Evolutionary conservation across 2,888 invertebrate species (phyloP), one percentile per base, ranked within the genome.

Genomic region (Heteromurus nitidus): DNA sequence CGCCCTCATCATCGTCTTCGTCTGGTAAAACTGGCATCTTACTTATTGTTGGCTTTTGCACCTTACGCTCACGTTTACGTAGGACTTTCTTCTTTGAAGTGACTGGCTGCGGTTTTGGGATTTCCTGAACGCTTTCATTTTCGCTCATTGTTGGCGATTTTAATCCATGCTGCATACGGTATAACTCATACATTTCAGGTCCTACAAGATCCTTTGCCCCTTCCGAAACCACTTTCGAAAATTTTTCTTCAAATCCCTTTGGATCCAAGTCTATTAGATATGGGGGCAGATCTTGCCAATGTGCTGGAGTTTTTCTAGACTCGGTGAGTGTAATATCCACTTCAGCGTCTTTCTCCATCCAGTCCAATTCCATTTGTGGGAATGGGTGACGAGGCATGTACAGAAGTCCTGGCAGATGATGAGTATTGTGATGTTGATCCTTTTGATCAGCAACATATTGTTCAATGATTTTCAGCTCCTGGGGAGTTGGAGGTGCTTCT

Each of bases 371-470:
- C 1, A 74, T 1, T 7, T 26, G 31, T n/a, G 1, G 50, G 64
- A 53, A 74, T 1, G 74, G 74, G 20, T 74, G 74, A n/a, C 74
- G 18, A n/a, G 64, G 36, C 1, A 20, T 9, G 26, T 74, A 53
- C 20, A 53, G 1, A 1, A 64, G n/a, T 11, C 74, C 74, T 1
- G 74, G 64, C 3, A 74, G 36, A 30, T 74, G 62, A 31, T 74
- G 74, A 13, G 74, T 64, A 36, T 31, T 53, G 24, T 5, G 5
- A n/a, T 64, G 62, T 0, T 18, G 47, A 2, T 16, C 24, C 53
- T 64, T 74, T 13, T 47, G 28, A 0, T 53, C 64, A 7, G 22
- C 3, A n/a, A 74, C 24, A 20, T 18, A 64, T 9, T 50, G 30
- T 3, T 74, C 74, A 1, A 74, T 36, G 1, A 74, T 36, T 1